phyloP scores from a whole-genome alignment of 2,797 vertebrate genomes.

The Lagodon rhomboides region DNA sequence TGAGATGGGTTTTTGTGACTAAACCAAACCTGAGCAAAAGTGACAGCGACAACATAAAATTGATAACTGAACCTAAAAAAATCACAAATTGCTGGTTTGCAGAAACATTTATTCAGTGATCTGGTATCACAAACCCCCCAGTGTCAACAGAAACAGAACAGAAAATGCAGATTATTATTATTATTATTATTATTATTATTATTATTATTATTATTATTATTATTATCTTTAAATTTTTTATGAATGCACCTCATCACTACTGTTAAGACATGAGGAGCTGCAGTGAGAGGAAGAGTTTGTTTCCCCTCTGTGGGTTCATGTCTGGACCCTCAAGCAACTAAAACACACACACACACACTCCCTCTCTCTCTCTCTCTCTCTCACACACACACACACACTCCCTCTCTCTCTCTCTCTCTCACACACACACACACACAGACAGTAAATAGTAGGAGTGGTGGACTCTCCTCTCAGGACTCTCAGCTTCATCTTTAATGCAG shows the following conservation, averaged over 20 bases:
- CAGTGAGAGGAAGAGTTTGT: conserved; percentile 30
- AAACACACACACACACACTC: conserved; percentile 40
- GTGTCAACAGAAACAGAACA: too few species aligned
- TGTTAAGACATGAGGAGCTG: neutral
- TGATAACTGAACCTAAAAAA: too few species aligned
- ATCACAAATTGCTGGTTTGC: too few species aligned
- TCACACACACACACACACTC: conserved; percentile 42
- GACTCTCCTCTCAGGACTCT: conserved; percentile 65
- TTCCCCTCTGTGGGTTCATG: conserved; percentile 28
- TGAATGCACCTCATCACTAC: too few species aligned
- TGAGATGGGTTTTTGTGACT: too few species aligned
- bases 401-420: neutral
- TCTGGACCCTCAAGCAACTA: conserved; percentile 22
- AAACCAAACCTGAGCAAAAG: too few species aligned
- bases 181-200: neutral
- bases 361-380: conserved; percentile 28
- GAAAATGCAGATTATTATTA: neutral
- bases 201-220: neutral
- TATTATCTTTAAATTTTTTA: neutral
- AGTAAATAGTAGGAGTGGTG: conserved; percentile 65
- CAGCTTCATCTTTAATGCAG: conserved; percentile 81
- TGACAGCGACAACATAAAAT: too few species aligned
- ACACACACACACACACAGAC: conserved; percentile 41
- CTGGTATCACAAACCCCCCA: too few species aligned
- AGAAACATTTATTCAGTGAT: too few species aligned